phyloP scores from a whole-genome alignment of 2,113 vertebrate genomes.

The Larimichthys polyactis region DNA sequence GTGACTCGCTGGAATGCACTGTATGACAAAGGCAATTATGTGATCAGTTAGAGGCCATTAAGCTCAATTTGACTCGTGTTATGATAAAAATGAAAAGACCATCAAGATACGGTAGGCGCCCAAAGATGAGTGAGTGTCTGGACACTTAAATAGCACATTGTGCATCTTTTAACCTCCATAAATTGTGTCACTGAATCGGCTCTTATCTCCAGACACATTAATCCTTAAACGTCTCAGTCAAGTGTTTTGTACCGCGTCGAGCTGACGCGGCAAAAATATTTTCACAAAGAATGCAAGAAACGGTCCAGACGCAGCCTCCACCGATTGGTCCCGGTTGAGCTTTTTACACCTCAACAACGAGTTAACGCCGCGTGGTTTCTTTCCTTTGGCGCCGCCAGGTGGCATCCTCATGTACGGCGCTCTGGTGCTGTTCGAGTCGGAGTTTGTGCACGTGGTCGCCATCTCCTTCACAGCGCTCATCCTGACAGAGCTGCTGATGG shows the following conservation, averaged over 20 bases:
- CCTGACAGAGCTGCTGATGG: constrained; percentile 98
- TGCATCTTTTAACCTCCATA: constrained; percentile 19
- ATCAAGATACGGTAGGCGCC: constrained; percentile 70
- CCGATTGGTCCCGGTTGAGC: neutral
- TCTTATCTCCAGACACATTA: constrained; percentile 45
- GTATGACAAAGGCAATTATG: constrained; percentile 73
- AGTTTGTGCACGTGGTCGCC: constrained; percentile 97
- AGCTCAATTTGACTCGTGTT: constrained; percentile 63
- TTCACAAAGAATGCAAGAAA: neutral
- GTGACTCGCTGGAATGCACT: constrained; percentile 74
- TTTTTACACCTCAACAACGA: too few relatives aligned
- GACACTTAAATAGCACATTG: constrained; percentile 31
- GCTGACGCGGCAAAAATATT: neutral
- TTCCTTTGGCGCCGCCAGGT: constrained; percentile 83
- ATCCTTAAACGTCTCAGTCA: constrained; percentile 14
- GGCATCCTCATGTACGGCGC: constrained; percentile 97
- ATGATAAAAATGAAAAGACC: constrained; percentile 67
- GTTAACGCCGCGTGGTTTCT: neutral
- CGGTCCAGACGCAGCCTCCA: neutral
- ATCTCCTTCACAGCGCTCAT: constrained; percentile 98
- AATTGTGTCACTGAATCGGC: constrained; percentile 38
- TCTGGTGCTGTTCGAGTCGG: constrained; percentile 94
- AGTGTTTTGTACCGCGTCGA: neutral
- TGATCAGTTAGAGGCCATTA: constrained; percentile 76
- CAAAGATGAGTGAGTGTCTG: constrained; percentile 42